Conservation (phyloP, 2,113 vertebrate species). For the Microcebus griseorufus region DNA sequence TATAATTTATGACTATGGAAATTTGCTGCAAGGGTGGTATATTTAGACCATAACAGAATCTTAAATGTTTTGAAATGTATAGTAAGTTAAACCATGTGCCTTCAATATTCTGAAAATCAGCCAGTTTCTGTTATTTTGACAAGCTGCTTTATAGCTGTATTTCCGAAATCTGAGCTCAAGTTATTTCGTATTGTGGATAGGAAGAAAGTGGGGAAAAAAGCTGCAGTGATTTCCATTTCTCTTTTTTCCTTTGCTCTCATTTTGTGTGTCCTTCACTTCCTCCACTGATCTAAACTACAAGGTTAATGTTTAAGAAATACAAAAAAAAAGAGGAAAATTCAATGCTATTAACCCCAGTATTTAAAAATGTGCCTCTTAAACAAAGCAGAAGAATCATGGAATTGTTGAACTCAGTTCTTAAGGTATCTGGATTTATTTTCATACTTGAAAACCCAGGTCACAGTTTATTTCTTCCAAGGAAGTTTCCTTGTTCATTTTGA, state of each 20-base stretch:
- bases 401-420: neutral
- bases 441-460: neutral
- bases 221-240: neutral
- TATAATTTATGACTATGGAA: constrained; percentile 69
- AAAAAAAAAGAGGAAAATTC: neutral
- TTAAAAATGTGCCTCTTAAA: constrained; percentile 8
- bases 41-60: constrained; percentile 55
- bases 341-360: neutral
- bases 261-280: constrained; percentile 48
- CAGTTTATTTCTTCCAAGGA: neutral
- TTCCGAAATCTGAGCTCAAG: constrained; percentile 39
- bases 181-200: neutral
- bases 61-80: constrained; percentile 63
- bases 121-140: constrained; percentile 57
- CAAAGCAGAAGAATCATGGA: neutral
- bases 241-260: constrained; percentile 23
- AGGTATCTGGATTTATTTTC: neutral
- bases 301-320: constrained; percentile 58
- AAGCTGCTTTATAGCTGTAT: neutral
- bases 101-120: constrained; percentile 15
- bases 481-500: neutral
- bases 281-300: constrained; percentile 46
- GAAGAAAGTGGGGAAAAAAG: neutral
- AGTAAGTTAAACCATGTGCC: neutral
- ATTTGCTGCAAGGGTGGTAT: constrained; percentile 30